Base-by-base conservation (phyloP, 2,113 vertebrate species). In the Mola mola region DNA sequence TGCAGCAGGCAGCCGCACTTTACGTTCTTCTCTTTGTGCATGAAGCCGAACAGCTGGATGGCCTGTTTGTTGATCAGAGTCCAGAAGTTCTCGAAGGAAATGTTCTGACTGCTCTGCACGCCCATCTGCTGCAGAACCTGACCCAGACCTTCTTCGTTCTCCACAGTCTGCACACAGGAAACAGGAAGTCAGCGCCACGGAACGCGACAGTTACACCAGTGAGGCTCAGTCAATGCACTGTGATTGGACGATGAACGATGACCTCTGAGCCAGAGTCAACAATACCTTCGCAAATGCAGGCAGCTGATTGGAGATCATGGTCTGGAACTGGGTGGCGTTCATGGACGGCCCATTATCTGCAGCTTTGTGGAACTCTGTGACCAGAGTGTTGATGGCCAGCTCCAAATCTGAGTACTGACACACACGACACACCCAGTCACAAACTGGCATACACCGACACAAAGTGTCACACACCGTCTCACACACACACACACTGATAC, bases 271-370 rank as follows among this genome's bases (percentile, higher is more conserved):
- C n/a, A n/a, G n/a, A n/a, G 28, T 29, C 28, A 29, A 7, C 28
- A 29, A 10, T 72, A 87, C 86, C 86, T 85, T 78, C 15, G 71
- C 28, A 0, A 68, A n/a, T 2, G 6, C 46, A 0, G 86, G 86
- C 72, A 88, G 61, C 68, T 88, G 70, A 0, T 52, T 69, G 57
- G 78, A 74, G 17, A 84, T 20, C 64, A 88, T 44, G 28, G 50
- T 72, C 75, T 88, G 78, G 76, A 88, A 84, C 78, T 88, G 81
- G 8, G 86, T 53, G 46, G 72, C n/a, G 83, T 55, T 82, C 73
- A 88, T 62, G 53, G 72, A 66, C 1, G 81, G 33, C 0, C 12
- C 19, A 6, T 75, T 8, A 5, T 56, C 80, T 0, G 82, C 72
- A 0, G 81, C 81, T 40, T 62, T 55, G n/a, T 85, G 81, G 16